These are phyloP conservation scores for Ptiloglossa arizonensis DNA, from an alignment of 1,140 invertebrate genomes.

Conservation along the genomic window DNA sequence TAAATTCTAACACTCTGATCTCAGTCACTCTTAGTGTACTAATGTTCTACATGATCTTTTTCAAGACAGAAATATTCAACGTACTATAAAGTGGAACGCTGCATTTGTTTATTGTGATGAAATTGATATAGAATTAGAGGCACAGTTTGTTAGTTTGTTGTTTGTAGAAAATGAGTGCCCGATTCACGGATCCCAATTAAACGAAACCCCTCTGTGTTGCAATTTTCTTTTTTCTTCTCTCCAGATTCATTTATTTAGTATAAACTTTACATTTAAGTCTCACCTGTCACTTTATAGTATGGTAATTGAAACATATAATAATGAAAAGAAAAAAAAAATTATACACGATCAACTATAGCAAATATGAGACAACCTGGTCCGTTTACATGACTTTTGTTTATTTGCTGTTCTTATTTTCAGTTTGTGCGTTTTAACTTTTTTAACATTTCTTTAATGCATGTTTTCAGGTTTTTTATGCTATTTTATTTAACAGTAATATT, in stretches of 20 bases:
- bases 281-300: conserved; percentile 37
- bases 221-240: too few relatives aligned
- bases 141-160: neutral
- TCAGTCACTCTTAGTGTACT: conserved; percentile 56
- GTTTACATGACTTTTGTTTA: conserved; percentile 51
- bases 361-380: neutral
- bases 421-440: conserved; percentile 69
- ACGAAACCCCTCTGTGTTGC: too few relatives aligned
- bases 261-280: neutral
- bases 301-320: conserved; percentile 2
- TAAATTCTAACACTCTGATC: conserved; percentile 65
- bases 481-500: conserved; percentile 66
- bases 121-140: neutral
- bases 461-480: conserved; percentile 78
- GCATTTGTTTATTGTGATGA: too few relatives aligned
- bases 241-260: neutral
- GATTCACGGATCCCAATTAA: too few relatives aligned
- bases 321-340: neutral
- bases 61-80: neutral
- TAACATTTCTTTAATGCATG: conserved; percentile 78
- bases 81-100: conserved; percentile 37
- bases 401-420: conserved; percentile 66
- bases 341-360: conserved; percentile 49
- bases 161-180: neutral
- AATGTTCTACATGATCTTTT: conserved; percentile 36